Evolutionary conservation across 2,797 vertebrate genomes (phyloP), one percentile per base, ranked within the genome.

Genomic region (Calcarius lapponicus): DNA sequence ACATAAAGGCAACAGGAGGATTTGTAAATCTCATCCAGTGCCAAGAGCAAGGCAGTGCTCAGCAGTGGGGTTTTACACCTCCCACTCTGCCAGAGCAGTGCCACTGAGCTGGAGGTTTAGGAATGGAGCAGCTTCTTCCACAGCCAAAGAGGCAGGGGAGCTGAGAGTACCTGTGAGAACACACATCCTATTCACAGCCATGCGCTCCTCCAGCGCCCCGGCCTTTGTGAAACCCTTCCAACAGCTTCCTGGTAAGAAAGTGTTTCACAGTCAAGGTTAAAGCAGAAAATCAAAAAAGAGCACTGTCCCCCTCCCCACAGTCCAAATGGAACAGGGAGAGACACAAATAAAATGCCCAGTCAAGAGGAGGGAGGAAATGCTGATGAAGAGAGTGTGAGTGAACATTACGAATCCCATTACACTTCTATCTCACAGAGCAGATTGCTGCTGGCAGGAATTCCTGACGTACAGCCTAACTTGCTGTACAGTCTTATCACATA

Each of bases 401-500:
- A 94, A 92, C 74, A 66, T 93, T 94, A 88, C 61, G 90, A 95
- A 96, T 93, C 86, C 92, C 95, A 95, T 96, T 96, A 95, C 79
- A 86, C 67, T 92, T 95, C 90, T 97, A 95, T 96, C 88, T 93
- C 54, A 1, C 4, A 5, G 54, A 91, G 88, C 94, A 96, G 91
- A 94, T 80, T 93, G 95, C 95, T 91, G 86, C 78, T 3, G 81
- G 92, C 83, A 91, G 95, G 86, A 95, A 94, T 96, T 95, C 86
- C 94, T 93, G 91, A 89, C 22, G 38, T 92, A 86, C 85, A 81
- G 86, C 76, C 86, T 95, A 90, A 95, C 90, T 95, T 90, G 91
- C 92, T 97, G 90, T 93, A 93, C 94, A 96, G 93, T 93, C 93
- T 94, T 95, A 96, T 88, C 90, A 86, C 88, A 96, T 85, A 94